Base-by-base conservation (phyloP, 2,797 vertebrate species). In the Poeciliopsis infans region DNA sequence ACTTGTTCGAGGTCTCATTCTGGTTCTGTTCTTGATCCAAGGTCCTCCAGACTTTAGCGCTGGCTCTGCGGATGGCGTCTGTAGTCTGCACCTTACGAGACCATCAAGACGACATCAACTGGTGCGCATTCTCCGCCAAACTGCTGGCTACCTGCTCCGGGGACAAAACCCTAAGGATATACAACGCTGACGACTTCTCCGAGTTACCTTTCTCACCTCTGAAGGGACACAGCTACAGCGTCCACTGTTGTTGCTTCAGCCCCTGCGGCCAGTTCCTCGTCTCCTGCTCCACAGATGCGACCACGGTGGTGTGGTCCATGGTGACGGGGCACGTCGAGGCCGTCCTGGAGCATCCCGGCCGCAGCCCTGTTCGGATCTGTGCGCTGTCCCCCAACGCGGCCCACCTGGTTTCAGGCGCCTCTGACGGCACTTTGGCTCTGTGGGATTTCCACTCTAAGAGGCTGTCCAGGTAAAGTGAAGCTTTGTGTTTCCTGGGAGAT, bases 221-320 rank as follows among this genome's bases (percentile, higher is more conserved):
- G 81, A 89, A 87, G 3, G 97, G 97, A 0, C 98, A 99, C 10
- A 91, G 96, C 0, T 99, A 99, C 0, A 92, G 96, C 1, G 96
- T 99, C 73, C 98, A 99, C 93, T 99, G 97, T 91, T 99, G 98
- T 92, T 97, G 97, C 90, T 99, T 99, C 93, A 97, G 97, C 2
- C 69, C 96, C 0, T 97, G 96, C 1, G 97, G 98, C 0, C 95
- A 94, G 18, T 66, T 96, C 88, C 92, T 99, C 25, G 96, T 96
- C 59, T 99, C 98, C 0, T 99, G 97, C 85, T 99, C 98, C 2
- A 99, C 97, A 0, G 98, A 99, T 5, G 98, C 97, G 4, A 97
- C 95, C 2, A 94, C 95, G 0, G 74, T 97, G 72, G 83, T 99
- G 0, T 99, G 98, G 98, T 95, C 94, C 31, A 84, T 91, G 72